Conservation (phyloP, 2,888 invertebrate species). For the Antheraea yamamai region DNA sequence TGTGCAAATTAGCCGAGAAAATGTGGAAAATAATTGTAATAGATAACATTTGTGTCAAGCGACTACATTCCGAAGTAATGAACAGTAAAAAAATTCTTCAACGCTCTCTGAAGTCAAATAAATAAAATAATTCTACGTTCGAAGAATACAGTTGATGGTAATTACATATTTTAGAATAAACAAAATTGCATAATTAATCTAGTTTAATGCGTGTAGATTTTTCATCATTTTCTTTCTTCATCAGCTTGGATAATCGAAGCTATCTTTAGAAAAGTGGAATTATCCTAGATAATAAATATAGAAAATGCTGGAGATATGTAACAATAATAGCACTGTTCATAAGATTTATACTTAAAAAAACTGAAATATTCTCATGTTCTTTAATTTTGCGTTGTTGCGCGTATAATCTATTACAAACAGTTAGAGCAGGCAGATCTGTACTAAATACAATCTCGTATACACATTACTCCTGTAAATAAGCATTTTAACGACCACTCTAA, state of each 20-base stretch:
- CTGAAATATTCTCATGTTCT: no score
- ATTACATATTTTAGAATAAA: not conserved
- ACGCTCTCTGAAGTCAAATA: not conserved
- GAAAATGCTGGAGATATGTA: no score
- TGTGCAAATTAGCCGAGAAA: constrained; percentile 21
- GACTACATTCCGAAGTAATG: not conserved
- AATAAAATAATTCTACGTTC: not conserved
- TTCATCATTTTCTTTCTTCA: not conserved
- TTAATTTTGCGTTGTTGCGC: not conserved
- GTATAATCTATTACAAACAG: not conserved
- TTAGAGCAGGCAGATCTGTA: not conserved
- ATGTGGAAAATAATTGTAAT: not conserved
- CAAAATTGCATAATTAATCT: not conserved
- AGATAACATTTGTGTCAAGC: not conserved
- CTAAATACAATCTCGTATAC: not conserved
- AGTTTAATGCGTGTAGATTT: not conserved
- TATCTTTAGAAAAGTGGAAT: not conserved
- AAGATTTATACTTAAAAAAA: no score
- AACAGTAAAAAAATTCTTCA: not conserved
- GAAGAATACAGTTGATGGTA: not conserved
- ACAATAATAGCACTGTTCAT: no score
- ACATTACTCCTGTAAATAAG: constrained; percentile 12
- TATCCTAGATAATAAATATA: no score
- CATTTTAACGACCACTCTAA: constrained; percentile 15
- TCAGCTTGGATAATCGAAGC: not conserved